Conservation (phyloP, 1,140 invertebrate genomes). For the Lethrus apterus region DNA sequence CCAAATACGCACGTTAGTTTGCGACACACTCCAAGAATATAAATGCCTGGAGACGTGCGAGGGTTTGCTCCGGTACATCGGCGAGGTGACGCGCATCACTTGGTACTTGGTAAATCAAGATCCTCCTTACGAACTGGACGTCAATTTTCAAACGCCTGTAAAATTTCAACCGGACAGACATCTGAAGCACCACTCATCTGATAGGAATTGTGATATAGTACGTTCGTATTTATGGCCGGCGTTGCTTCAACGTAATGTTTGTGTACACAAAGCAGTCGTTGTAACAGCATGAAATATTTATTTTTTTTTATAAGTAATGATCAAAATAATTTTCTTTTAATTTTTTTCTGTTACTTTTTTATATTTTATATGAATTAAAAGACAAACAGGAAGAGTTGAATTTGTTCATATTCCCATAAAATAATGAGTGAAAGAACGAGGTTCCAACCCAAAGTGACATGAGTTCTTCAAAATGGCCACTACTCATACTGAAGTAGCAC, state of each 20-base stretch:
- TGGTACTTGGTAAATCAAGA: conserved; percentile 53
- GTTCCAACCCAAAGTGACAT: no score
- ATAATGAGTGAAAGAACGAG: no score
- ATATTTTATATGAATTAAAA: background rate
- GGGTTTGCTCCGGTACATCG: conserved; percentile 46
- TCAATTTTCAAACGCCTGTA: conserved; percentile 52
- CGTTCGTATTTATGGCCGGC: conserved; percentile 58
- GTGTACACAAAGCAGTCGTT: conserved; percentile 55
- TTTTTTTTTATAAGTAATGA: no score
- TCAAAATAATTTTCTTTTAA: background rate
- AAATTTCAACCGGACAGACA: conserved; percentile 50
- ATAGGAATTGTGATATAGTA: conserved; percentile 52
- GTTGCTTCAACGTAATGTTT: conserved; percentile 49
- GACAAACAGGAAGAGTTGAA: no score
- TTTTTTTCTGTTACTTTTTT: background rate
- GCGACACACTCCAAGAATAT: conserved; percentile 52
- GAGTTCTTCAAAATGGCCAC: no score
- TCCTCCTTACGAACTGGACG: conserved; percentile 52
- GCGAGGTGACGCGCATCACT: conserved; percentile 49
- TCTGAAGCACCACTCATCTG: conserved; percentile 48
- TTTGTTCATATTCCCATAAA: no score
- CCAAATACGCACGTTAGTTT: conserved; percentile 39
- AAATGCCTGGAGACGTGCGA: conserved; percentile 49
- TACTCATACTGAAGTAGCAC: no score
- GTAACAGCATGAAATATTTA: conserved; percentile 41